Base-by-base conservation (phyloP, 2,113 vertebrate genomes). In the Taurulus bubalis region DNA sequence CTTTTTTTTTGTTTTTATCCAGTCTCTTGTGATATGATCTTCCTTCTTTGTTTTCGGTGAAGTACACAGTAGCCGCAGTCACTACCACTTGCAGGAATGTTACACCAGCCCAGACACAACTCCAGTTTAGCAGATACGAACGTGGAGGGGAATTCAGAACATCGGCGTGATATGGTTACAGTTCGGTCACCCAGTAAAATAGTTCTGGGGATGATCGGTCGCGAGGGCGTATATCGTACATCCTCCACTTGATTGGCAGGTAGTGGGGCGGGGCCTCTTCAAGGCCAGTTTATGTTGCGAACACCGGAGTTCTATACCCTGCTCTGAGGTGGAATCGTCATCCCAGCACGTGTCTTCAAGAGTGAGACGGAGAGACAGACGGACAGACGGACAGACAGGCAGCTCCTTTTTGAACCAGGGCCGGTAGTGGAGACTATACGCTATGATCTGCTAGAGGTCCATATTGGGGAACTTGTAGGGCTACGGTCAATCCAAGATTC, bases 21-120 rank as follows among this genome's bases (percentile, higher is more conserved):
- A 86, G 88, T 91, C 82, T 85, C 47, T 80, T 78, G 83, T 89
- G 68, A 82, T 86, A 88, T 79, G 87, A 78, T 85, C 83, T 86
- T 90, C 84, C 79, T 82, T 85, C 86, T 80, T 87, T 85, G 84
- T 92, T 92, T 90, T 91, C 75, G 80, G 86, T 85, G 87, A 88
- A 92, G 88, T 90, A 93, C 87, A 92, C 90, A 87, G 85, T 87
- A 90, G 88, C 90, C 55, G 82, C 85, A 91, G 91, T 90, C 89
- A 92, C 91, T 87, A 92, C 87, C 87, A 89, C 84, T 91, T 38
- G 89, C 85, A 91, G 92, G 92, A 94, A 94, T 90, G 93, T 93
- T 90, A 92, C 88, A 91, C 86, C 87, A 85, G 89, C 91, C 91
- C 89, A 74, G 84, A 92, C 87, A 87, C 84, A 77, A 90, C 82